Evolutionary conservation across 2,113 vertebrate species (phyloP).

Genomic region (Sceloporus tristichus): DNA sequence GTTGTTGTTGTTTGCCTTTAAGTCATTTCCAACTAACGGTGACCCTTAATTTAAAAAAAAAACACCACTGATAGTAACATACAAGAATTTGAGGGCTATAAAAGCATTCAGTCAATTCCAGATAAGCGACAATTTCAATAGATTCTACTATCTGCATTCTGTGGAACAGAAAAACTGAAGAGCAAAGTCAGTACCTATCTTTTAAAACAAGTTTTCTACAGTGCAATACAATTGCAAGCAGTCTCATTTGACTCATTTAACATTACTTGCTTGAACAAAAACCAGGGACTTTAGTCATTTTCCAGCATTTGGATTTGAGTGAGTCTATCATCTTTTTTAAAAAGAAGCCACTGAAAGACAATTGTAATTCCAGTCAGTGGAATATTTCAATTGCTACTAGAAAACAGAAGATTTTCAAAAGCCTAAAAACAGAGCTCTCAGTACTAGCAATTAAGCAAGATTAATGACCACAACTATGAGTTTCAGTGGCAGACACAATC

Average conservation of each 20-base stretch:
- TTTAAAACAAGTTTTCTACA: too few relatives aligned
- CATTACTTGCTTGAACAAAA: neutral
- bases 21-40: too few relatives aligned
- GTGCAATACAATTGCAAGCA: neutral
- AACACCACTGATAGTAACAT: neutral
- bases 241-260: neutral
- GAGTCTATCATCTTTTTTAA: neutral
- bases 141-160: neutral
- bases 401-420: slow-evolving; percentile 6
- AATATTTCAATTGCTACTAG: neutral
- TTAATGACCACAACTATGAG: neutral
- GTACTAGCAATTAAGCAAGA: slow-evolving; percentile 12
- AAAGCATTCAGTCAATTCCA: neutral
- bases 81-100: too few relatives aligned
- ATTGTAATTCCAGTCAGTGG: neutral
- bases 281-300: neutral
- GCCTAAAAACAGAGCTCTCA: neutral
- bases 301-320: neutral
- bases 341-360: neutral
- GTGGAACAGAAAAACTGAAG: neutral
- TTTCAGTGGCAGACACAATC: neutral
- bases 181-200: too few relatives aligned
- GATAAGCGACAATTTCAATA: neutral
- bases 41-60: neutral
- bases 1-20: too few relatives aligned